Percentiles rank a stretch among this genome's conserved stretches.
phyloP scores from a whole-genome alignment of 2,888 invertebrate species.

The Toxonevra muliebris region DNA sequence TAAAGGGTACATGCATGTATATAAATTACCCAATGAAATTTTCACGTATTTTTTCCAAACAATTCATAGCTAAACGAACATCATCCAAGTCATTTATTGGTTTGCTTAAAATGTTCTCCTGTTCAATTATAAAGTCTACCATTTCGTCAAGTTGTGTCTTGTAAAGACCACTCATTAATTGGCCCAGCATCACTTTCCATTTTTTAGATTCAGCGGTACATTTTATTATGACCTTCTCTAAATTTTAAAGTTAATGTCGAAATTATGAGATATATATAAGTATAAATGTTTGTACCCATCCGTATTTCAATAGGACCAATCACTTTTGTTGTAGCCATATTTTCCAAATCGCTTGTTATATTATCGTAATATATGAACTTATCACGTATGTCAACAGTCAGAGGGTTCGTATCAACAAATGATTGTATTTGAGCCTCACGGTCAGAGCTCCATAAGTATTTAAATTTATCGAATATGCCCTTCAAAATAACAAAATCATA shows the following conservation, averaged over 20 bases:
- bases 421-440: constrained; percentile 73
- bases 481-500: constrained; percentile 50
- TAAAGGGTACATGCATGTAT: background rate
- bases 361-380: constrained; percentile 77
- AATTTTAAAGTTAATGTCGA: background rate
- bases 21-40: constrained; percentile 73
- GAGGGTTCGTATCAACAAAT: constrained; percentile 73
- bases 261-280: background rate
- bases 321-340: constrained; percentile 68
- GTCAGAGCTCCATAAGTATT: constrained; percentile 79
- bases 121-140: constrained; percentile 79
- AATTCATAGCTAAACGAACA: constrained; percentile 82
- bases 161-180: constrained; percentile 74
- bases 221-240: constrained; percentile 72
- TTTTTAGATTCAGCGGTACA: constrained; percentile 78
- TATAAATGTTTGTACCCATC: constrained; percentile 69
- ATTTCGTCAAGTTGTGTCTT: constrained; percentile 75
- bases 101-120: constrained; percentile 75
- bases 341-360: constrained; percentile 71
- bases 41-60: constrained; percentile 78
- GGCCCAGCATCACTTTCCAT: constrained; percentile 81
- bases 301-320: constrained; percentile 81
- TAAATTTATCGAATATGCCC: constrained; percentile 65
- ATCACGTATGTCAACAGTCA: constrained; percentile 79
- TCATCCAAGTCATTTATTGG: constrained; percentile 81